These are phyloP conservation scores for Nothura maculosa DNA, from an alignment of 2,797 vertebrate genomes.

Conservation along the genomic window DNA sequence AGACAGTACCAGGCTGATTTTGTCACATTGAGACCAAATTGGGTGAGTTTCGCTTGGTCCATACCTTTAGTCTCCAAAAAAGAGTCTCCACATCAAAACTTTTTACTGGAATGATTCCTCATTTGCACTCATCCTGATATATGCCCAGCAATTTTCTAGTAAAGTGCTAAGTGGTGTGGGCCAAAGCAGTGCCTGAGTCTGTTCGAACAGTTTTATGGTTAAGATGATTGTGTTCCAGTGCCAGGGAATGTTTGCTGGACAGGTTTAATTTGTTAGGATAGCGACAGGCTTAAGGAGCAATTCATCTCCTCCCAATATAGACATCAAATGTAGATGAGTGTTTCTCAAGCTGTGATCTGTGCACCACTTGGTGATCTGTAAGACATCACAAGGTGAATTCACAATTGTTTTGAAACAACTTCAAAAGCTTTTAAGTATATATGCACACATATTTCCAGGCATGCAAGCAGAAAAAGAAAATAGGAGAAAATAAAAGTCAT, in stretches of 20 bases:
- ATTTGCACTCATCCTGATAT: neutral
- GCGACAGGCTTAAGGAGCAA: neutral
- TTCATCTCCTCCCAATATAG: neutral
- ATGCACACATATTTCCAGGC: neutral
- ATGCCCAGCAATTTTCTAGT: neutral
- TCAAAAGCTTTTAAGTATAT: slow-evolving; percentile 21
- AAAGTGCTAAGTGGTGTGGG: neutral
- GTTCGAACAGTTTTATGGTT: neutral
- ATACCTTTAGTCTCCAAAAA: neutral
- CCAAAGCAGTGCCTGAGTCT: neutral
- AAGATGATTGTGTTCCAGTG: neutral
- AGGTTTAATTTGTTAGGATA: neutral
- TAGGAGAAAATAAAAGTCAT: neutral
- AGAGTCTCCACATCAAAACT: neutral
- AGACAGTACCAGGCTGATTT: neutral
- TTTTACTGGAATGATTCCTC: neutral
- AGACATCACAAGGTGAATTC: slow-evolving; percentile 42
- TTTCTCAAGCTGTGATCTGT: slow-evolving; percentile 20
- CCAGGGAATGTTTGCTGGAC: neutral
- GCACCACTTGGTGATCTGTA: slow-evolving; percentile 12
- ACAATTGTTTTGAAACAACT: neutral
- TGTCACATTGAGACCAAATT: neutral
- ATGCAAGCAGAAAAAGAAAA: slow-evolving; percentile 18
- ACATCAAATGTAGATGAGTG: slow-evolving; percentile 3
- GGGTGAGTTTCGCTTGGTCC: neutral